Base-by-base conservation (phyloP, 2,797 vertebrate genomes). In the Setipinna tenuifilis region DNA sequence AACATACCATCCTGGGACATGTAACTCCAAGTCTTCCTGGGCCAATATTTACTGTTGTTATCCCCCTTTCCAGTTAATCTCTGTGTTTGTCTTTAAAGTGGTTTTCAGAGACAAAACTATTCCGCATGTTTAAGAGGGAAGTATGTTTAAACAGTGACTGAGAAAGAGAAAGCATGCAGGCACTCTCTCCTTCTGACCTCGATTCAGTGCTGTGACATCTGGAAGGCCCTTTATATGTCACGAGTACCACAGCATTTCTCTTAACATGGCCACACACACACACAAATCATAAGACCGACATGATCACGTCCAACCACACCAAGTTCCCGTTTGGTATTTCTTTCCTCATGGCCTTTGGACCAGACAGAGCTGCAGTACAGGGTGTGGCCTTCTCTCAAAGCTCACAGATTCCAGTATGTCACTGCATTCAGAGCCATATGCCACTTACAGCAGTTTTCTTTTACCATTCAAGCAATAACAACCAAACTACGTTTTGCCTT, bases 291-390 rank as follows among this genome's bases (percentile, higher is more conserved):
- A 19, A 75, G 68, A 75, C 68, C 68, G 6, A 19, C 65, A 71
- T 71, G 65, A 71, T 71, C 71, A 78, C 31, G 71, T 78, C 35
- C 35, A 78, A 44, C 71, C 71, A 78, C 16, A 44, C 31, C 16
- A 16, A 75, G 71, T 78, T 44, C 71, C 71, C 71, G 44, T 78
- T 78, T 78, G 71, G 16, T 9, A 19, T 78, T 78, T 16, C 14
- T 78, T 41, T 78, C 31, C 71, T 44, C 71, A 19, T 44, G 71
- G 31, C 35, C 17, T 41, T 44, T 78, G 31, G 35, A 78, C 35
- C 35, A 78, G 71, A 78, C 68, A 75, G 68, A 31, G 17, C 35
- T 44, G 71, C 71, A 78, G 71, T 44, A 0, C 17, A 44, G 71
- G 71, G 71, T 78, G 71, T 41, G 71, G 71, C 17, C 71, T 44